Conservation (phyloP, 30 jellyfish, hydroid and myxozoan species). For the Cassiopea andromeda region DNA sequence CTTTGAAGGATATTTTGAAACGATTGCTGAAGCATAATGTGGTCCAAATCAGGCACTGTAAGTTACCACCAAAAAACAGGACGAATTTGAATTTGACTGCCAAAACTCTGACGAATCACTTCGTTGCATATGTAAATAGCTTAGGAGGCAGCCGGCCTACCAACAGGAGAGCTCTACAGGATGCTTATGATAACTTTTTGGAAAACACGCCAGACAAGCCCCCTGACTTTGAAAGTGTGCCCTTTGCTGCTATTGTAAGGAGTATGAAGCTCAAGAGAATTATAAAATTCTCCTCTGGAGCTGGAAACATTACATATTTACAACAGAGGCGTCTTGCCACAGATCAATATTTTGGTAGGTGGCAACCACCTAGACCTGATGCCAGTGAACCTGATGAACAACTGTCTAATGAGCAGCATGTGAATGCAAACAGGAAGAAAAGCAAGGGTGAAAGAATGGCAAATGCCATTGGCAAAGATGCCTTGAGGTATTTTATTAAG, state of each 20-base stretch:
- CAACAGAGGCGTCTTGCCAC: not conserved
- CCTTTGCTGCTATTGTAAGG: not conserved
- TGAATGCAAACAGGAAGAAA: not conserved
- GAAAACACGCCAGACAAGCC: not conserved
- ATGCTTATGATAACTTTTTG: not conserved
- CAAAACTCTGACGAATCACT: not conserved
- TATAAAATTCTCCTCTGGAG: conserved; percentile 9
- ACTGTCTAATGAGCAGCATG: not conserved
- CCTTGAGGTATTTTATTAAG: not conserved
- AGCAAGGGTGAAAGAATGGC: not conserved
- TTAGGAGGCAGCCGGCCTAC: not conserved
- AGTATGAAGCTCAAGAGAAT: not conserved
- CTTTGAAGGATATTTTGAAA: not conserved
- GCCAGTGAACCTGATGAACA: not conserved
- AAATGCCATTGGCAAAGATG: not conserved
- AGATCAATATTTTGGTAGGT: not conserved
- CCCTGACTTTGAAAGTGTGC: not conserved
- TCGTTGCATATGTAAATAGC: not conserved
- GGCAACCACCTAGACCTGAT: not conserved
- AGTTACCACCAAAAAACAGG: not conserved
- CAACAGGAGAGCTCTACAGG: not conserved
- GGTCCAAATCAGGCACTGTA: not conserved
- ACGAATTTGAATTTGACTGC: too few species aligned
- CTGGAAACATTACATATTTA: not conserved
- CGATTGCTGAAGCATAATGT: not conserved